Conservation (phyloP, 2,113 vertebrate genomes). For the Setophaga petechia region DNA sequence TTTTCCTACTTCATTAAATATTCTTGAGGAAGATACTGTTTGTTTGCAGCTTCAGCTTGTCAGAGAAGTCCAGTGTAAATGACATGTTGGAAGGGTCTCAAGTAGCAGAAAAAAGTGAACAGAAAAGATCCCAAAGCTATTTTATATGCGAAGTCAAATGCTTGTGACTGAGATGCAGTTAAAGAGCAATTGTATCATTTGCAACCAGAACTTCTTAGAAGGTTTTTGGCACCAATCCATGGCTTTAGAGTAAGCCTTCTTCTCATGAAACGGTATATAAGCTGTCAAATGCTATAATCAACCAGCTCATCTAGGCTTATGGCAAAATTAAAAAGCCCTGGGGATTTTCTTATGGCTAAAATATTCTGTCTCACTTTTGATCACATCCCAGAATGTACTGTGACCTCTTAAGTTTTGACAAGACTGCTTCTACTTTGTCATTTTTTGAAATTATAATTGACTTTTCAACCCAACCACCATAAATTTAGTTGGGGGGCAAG, state of each 20-base stretch:
- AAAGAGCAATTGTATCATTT: neutral
- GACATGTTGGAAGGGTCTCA: neutral
- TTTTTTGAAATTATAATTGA: conserved; percentile 29
- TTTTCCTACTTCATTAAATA: neutral
- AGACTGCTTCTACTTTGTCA: conserved; percentile 21
- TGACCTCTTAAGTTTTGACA: conserved; percentile 53
- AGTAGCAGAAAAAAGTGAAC: neutral
- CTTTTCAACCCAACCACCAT: conserved; percentile 32
- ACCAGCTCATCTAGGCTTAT: conserved; percentile 14
- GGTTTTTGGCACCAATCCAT: conserved; percentile 17
- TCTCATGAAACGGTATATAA: conserved; percentile 26
- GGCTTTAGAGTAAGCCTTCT: conserved; percentile 29
- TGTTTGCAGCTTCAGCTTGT: neutral
- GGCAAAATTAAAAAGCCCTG: conserved; percentile 48
- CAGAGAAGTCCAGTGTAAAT: neutral
- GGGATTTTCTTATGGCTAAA: conserved; percentile 54
- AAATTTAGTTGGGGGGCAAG: conserved; percentile 42
- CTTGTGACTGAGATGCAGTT: neutral
- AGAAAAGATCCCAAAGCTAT: neutral
- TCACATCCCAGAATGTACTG: conserved; percentile 11
- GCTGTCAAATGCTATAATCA: conserved; percentile 62
- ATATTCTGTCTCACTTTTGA: conserved; percentile 59
- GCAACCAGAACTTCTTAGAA: neutral
- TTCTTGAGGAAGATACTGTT: neutral
- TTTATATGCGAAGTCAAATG: neutral